Evolutionary conservation across 2,113 vertebrate genomes (phyloP).

Genomic region (Riparia riparia): DNA sequence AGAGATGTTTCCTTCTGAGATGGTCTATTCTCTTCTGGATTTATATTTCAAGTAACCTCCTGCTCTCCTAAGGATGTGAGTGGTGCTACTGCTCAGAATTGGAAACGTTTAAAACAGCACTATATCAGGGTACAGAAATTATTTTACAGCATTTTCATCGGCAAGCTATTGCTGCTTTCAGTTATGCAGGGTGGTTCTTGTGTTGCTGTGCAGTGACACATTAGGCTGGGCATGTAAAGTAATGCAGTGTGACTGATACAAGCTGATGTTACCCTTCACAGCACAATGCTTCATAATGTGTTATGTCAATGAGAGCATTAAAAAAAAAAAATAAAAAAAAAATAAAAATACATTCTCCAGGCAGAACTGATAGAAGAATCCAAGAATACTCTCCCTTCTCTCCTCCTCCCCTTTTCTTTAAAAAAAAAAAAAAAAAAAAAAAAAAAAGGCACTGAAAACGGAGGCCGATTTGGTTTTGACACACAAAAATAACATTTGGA

Average conservation of each 20-base stretch:
- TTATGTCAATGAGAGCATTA: constrained; percentile 44
- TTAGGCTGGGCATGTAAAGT: constrained; percentile 31
- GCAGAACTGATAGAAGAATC: neutral
- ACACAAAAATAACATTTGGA: neutral
- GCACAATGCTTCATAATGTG: constrained; percentile 53
- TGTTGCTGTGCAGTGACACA: neutral
- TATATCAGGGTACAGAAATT: neutral
- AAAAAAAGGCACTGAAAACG: neutral
- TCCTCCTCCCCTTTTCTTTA: neutral
- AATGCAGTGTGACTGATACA: constrained; percentile 58
- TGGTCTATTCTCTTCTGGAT: neutral
- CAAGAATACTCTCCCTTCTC: neutral
- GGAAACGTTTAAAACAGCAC: neutral
- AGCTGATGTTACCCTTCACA: constrained; percentile 70
- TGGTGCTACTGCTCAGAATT: neutral
- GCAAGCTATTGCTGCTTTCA: neutral
- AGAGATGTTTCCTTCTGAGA: neutral
- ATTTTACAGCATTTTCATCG: neutral
- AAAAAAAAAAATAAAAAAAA: neutral
- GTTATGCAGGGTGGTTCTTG: neutral
- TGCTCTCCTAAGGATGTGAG: neutral
- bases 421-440: neutral
- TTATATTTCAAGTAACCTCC: neutral
- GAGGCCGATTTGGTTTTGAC: neutral
- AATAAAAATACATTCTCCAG: neutral